These are phyloP conservation scores for Pseudorectes ferrugineus DNA, from an alignment of 2,113 vertebrate genomes.

Conservation along the genomic window DNA sequence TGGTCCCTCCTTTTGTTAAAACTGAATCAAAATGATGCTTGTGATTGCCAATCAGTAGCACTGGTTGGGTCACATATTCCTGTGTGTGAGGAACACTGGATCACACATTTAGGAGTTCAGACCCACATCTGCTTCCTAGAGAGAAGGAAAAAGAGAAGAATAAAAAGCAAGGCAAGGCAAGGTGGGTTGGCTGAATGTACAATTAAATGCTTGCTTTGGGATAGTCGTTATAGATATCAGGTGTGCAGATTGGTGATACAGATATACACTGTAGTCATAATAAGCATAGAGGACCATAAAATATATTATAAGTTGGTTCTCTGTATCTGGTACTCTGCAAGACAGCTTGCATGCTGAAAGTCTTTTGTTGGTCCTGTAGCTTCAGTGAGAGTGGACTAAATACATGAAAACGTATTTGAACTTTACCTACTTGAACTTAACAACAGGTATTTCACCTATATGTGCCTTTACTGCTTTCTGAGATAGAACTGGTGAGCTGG, in stretches of 20 bases:
- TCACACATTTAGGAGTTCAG: neutral
- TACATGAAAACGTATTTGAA: neutral
- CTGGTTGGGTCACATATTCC: neutral
- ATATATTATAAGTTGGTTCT: neutral
- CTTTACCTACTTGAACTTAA: neutral
- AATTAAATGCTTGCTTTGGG: neutral
- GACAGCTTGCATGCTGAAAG: neutral
- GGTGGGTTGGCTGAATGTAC: neutral
- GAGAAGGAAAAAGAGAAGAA: neutral
- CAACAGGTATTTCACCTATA: neutral
- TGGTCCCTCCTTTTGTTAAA: neutral
- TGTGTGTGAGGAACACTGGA: neutral
- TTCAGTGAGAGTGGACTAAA: neutral
- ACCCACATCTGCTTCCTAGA: neutral
- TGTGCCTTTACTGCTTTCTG: neutral
- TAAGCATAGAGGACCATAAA: neutral
- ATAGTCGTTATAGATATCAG: neutral
- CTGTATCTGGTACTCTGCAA: neutral
- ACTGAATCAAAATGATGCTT: neutral
- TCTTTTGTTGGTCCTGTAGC: neutral
- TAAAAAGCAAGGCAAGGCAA: neutral
- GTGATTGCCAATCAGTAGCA: neutral
- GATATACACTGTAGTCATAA: neutral
- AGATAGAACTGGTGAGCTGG: neutral
- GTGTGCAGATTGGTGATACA: neutral